Evolutionary conservation across 2,888 invertebrate species (phyloP), one percentile per base, ranked within the genome.

Genomic region (Drymonia ruficornis): DNA sequence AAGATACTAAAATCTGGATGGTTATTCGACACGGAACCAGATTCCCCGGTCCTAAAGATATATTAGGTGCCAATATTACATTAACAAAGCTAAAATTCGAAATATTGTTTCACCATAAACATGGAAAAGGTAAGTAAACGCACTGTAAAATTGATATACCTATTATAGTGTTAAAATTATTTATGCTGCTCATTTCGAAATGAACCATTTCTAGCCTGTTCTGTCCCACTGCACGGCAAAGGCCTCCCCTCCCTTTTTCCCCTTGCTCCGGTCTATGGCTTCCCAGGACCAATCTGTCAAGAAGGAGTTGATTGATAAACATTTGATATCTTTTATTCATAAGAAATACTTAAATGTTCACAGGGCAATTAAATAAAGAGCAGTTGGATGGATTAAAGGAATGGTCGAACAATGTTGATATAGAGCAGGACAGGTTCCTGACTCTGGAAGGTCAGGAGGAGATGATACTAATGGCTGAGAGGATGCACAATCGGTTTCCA

Each of bases 11-110:
- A 81, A 94, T 96, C 58, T 97, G 97, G 97, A 93, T 96, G 84
- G 72, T 96, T 18, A 83, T 96, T 40, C 93, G 97, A 6, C 97
- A 97, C 86, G 97, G 97, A 4, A 96, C 96, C n/a, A 93, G 97
- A 62, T 93, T 95, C 80, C 96, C 97, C 0, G 94, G 94, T 65
- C 80, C 83, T 50, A 91, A 94, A 58, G 90, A 94, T 43, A 94
- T 96, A 53, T 60, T 80, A 9, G 80, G 79, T 29, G 94, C 95
- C 82, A 91, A 88, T 42, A 83, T 85, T 1, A 82, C 89, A 49
- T 83, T 97, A 11, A 90, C 91, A 31, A 74, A 87, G 43, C 79
- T 96, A 28, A 93, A 92, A 68, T 78, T 93, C 69, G 83, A 92
- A 62, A 94, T 96, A 60, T 62, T 96, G 60, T 66, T 87, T 23